Evolutionary conservation across 2,888 invertebrate species (phyloP).

Genomic region (Leptinotarsa rubiginosa): DNA sequence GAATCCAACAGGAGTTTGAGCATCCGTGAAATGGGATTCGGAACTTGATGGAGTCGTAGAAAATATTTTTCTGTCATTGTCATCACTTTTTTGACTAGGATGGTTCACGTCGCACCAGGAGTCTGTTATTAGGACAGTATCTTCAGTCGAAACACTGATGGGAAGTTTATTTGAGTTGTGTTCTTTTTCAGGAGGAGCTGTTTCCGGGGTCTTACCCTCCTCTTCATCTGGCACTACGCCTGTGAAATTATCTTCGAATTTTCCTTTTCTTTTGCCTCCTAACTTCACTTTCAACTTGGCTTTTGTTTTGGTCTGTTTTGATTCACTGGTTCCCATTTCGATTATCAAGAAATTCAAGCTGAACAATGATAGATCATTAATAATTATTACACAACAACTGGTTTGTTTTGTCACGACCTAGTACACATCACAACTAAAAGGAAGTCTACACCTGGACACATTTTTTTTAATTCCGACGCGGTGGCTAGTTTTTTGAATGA

Average conservation of each 20-base stretch:
- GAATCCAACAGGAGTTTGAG: conserved; percentile 72
- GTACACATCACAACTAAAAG: neutral
- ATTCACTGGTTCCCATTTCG: conserved; percentile 38
- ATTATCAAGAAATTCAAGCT: conserved; percentile 5
- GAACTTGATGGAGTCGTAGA: conserved; percentile 74
- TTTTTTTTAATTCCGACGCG: conserved; percentile 33
- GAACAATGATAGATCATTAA: conserved; percentile 7
- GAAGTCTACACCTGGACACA: conserved; percentile 26
- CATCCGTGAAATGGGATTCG: conserved; percentile 82
- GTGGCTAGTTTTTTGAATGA: conserved; percentile 26
- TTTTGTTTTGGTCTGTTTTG: conserved; percentile 67
- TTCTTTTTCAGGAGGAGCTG: neutral
- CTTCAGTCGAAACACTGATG: neutral
- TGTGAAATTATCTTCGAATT: conserved; percentile 59
- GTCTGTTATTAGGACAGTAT: conserved; percentile 54
- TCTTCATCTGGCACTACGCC: conserved; percentile 54
- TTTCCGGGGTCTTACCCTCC: neutral
- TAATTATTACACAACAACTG: conserved; percentile 3
- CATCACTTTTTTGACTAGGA: conserved; percentile 35
- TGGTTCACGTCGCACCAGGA: conserved; percentile 58
- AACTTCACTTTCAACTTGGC: conserved; percentile 71
- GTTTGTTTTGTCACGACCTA: conserved; percentile 19
- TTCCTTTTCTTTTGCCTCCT: conserved; percentile 62
- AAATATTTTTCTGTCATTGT: conserved; percentile 56
- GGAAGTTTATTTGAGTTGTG: neutral